Evolutionary conservation across 2,113 vertebrate species (phyloP).

Genomic region (Mus musculus): DNA sequence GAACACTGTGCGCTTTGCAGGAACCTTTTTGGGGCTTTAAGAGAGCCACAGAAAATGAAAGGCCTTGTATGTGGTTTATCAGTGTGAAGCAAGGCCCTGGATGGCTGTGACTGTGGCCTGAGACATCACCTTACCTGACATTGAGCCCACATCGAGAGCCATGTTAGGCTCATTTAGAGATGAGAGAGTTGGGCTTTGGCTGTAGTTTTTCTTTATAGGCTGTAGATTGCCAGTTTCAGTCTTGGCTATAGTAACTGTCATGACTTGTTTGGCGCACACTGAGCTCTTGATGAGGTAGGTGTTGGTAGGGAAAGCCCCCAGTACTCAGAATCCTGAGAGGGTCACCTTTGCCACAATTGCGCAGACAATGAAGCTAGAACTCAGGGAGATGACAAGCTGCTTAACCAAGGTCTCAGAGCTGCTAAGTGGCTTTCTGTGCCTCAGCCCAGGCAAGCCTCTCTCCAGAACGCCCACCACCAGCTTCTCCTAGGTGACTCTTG

Average conservation of each 20-base stretch:
- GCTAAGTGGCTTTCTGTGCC: background rate
- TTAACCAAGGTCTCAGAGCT: constrained; percentile 1
- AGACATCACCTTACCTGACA: background rate
- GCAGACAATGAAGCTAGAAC: background rate
- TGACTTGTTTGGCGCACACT: background rate
- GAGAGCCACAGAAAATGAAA: background rate
- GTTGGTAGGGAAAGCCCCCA: constrained; percentile 1
- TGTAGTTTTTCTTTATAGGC: background rate
- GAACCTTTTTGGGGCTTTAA: background rate
- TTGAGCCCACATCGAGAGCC: background rate
- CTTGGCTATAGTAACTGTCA: background rate
- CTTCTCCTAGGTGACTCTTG: background rate
- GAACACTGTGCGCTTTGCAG: background rate
- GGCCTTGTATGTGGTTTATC: background rate
- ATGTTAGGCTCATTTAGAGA: background rate
- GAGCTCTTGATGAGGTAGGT: background rate
- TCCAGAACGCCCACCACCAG: background rate
- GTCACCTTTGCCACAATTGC: background rate
- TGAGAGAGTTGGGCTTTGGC: background rate
- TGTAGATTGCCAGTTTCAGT: background rate
- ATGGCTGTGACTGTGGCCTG: background rate
- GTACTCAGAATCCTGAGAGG: background rate
- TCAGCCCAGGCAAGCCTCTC: background rate
- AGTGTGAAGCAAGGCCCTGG: background rate
- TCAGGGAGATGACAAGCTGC: background rate